These are phyloP conservation scores for Bimastos eiseni DNA, from an alignment of 2,888 invertebrate species.

Conservation along the genomic window DNA sequence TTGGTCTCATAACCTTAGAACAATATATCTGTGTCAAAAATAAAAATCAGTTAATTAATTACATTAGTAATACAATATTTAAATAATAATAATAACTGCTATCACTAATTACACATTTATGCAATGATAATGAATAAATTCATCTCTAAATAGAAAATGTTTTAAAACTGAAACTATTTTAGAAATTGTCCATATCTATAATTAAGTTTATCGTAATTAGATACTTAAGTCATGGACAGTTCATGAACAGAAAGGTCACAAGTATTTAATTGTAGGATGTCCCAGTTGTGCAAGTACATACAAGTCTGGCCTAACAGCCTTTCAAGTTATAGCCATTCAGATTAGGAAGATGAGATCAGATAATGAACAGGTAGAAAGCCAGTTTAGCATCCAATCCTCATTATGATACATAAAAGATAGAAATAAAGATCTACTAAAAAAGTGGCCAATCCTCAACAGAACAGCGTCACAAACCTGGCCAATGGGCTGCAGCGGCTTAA, in stretches of 20 bases:
- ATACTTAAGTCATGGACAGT: not conserved
- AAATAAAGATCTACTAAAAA: too few species aligned
- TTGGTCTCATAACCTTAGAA: not conserved
- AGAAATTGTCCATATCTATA: not conserved
- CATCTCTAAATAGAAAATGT: not conserved
- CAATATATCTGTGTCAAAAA: not conserved
- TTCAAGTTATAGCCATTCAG: too few species aligned
- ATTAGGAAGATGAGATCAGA: too few species aligned
- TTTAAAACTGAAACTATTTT: not conserved
- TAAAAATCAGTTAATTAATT: not conserved
- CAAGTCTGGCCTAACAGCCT: too few species aligned
- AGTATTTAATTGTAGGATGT: not conserved
- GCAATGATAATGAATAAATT: not conserved
- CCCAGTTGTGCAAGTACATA: not conserved
- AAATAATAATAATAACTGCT: not conserved
- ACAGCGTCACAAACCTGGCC: too few species aligned
- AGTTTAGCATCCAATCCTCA: too few species aligned
- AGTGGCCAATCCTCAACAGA: too few species aligned
- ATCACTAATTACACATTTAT: not conserved
- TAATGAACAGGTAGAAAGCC: too few species aligned
- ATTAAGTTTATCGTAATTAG: not conserved
- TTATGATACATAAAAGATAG: too few species aligned
- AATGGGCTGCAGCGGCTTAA: not conserved
- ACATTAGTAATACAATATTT: not conserved
- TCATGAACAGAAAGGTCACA: not conserved